Evolutionary conservation across 2,113 vertebrate species (phyloP), one percentile per base, ranked within the genome.

Genomic region (Xenopus laevis): DNA sequence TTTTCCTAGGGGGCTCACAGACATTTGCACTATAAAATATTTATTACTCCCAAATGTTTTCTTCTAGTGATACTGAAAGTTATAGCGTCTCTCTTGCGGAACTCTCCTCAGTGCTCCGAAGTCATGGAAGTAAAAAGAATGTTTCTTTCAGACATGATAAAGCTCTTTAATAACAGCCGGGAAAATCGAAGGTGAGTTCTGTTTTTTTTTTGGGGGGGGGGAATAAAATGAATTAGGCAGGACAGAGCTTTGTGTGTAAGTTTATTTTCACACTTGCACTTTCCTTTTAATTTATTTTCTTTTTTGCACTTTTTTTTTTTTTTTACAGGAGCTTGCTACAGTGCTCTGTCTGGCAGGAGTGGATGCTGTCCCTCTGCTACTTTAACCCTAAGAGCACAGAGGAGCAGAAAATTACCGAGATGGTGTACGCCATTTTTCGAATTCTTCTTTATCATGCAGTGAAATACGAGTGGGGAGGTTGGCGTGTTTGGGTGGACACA

Each of bases 281-380:
- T 27, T 27, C 1, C 23, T 4, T 27, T n/a, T n/a, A n/a, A n/a
- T n/a, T n/a, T n/a, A 3, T 33, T 33, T 4, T 6, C 3, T 6
- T 6, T 52, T 4, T 60, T 23, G 4, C 11, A 6, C 4, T 23
- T n/a, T 27, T 40, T 18, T 55, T 30, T 10, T 71, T 8, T 20
- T 84, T 82, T 83, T 81, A 61, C 82, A 99, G 97, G 93, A 98
- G 97, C 79, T 91, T 99, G 85, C 87, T 99, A 65, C 97, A 99
- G 82, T 99, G 97, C 85, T 99, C 97, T 0, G 97, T 99, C 68
- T 99, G 97, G 97, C 97, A 99, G 86, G 97, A 99, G 68, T 98
- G 97, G 97, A 98, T 99, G 97, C 93, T 99, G 81, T 98, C 97
- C 30, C 91, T 99, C 75, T 95, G 94, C 86, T 99, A 90, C 85